Base-by-base conservation (phyloP, 1,140 invertebrate genomes). In the Lasioglossum baleicum region DNA sequence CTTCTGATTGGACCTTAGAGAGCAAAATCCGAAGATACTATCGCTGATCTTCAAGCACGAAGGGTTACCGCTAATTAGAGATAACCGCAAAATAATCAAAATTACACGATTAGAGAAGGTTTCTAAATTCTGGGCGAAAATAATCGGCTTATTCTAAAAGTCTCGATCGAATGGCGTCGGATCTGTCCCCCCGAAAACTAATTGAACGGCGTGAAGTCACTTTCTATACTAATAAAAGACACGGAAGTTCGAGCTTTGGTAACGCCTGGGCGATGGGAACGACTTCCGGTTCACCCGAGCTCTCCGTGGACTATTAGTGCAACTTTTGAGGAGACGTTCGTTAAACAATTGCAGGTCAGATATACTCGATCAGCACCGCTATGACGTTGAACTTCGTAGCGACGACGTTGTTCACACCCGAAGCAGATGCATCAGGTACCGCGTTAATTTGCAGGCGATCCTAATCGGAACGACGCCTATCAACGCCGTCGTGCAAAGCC, bases 261-360 rank as follows among this genome's bases (percentile, higher is more conserved):
- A 82, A 82, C 53, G 51, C 63, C 71, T 80, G 77, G 71, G 42
- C 35, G 22, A 75, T 44, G 63, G 75, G 79, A 65, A 20, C 70
- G 35, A 51, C 22, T 15, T 53, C 35, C 64, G 64, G 7, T 76
- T 75, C 66, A 44, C 42, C 44, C 48, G 67, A 71, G 72, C 13
- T 7, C 26, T 68, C 40, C 65, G 48, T 75, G 70, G 69, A 51
- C 5, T n/a, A 8, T 75, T 42, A 48, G 75, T 76, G 51, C 85
- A 51, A 77, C 75, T 80, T 81, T 73, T 77, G 75, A 81, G 83
- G 78, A 60, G 80, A 80, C 73, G 88, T 83, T 89, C 77, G 87
- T 90, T 76, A 86, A 88, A 79, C 81, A 79, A 89, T 93, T 93
- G 44, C 94, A 95, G 95, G 95, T 94, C 94, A 95, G 93, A 90